Evolutionary conservation across 2,888 invertebrate species (phyloP).

Genomic region (Anarsia innoxiella): DNA sequence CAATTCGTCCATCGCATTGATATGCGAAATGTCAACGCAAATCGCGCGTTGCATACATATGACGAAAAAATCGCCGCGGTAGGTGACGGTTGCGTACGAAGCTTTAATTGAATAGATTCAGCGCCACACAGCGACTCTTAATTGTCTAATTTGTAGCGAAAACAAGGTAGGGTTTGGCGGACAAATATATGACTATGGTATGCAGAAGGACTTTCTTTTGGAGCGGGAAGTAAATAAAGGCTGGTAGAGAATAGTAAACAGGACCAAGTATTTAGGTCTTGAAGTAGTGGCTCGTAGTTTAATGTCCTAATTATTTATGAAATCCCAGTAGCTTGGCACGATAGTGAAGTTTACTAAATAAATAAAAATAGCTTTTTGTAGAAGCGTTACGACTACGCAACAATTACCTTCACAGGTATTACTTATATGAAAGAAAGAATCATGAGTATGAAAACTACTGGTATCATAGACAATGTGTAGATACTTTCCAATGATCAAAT

Average conservation of each 20-base stretch:
- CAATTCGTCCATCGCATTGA: slow-evolving; percentile 65
- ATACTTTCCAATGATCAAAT: too few species aligned
- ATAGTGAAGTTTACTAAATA: too few species aligned
- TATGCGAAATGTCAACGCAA: slow-evolving; percentile 65
- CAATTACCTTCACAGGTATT: too few species aligned
- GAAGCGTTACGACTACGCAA: too few species aligned
- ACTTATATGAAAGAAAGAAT: too few species aligned
- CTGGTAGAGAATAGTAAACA: slow-evolving; percentile 56
- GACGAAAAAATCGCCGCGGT: slow-evolving; percentile 72
- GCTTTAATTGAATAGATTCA: slow-evolving; percentile 72
- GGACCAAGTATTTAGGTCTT: slow-evolving; percentile 36
- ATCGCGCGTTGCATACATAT: slow-evolving; percentile 71
- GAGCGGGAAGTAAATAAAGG: slow-evolving; percentile 53
- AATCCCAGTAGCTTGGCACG: neutral
- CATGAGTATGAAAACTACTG: too few species aligned
- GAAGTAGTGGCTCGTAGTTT: too few species aligned
- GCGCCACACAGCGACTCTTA: slow-evolving; percentile 61
- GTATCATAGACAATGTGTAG: too few species aligned
- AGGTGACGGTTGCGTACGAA: slow-evolving; percentile 62
- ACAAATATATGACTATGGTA: slow-evolving; percentile 65
- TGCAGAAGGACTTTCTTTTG: slow-evolving; percentile 71
- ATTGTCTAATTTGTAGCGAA: slow-evolving; percentile 74
- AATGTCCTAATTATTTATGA: too few species aligned
- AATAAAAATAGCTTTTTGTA: too few species aligned
- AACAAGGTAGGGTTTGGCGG: slow-evolving; percentile 56